These are phyloP conservation scores for Clunio marinus DNA, from an alignment of 2,888 invertebrate species.

Conservation along the genomic window DNA sequence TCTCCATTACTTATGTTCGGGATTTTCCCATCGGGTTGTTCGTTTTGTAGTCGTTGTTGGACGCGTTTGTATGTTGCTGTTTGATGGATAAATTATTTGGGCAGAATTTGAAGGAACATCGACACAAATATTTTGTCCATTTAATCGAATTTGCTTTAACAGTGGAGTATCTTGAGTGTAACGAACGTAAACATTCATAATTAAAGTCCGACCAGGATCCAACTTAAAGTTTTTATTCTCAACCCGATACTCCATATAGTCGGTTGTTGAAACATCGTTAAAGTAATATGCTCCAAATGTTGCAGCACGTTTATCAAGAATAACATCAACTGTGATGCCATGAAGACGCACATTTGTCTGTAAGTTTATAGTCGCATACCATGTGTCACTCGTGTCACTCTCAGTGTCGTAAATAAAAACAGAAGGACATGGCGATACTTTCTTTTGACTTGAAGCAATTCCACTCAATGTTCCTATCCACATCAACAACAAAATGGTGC, in stretches of 20 bases:
- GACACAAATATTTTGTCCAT: constrained; percentile 30
- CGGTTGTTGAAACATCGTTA: constrained; percentile 57
- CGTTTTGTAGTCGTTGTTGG: neutral
- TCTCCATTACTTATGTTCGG: neutral
- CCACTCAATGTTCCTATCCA: neutral
- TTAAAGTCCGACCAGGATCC: constrained; percentile 50
- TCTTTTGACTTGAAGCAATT: constrained; percentile 43
- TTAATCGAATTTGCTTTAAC: constrained; percentile 23
- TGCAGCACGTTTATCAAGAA: constrained; percentile 58
- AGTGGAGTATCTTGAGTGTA: neutral
- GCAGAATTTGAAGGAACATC: constrained; percentile 4
- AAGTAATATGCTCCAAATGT: constrained; percentile 53
- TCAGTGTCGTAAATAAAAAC: constrained; percentile 58
- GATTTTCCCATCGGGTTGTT: constrained; percentile 3
- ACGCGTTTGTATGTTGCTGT: neutral
- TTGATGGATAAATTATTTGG: constrained; percentile 12
- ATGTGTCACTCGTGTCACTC: constrained; percentile 55
- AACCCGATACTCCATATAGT: constrained; percentile 59
- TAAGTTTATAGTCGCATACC: constrained; percentile 60
- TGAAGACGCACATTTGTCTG: constrained; percentile 57
- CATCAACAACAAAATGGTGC: neutral
- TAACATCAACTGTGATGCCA: constrained; percentile 59
- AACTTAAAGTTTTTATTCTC: constrained; percentile 58
- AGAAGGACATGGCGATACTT: constrained; percentile 57
- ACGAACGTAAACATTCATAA: constrained; percentile 12